These are phyloP conservation scores for Phalacrocorax carbo DNA, from an alignment of 2,113 vertebrate genomes.

Conservation along the genomic window DNA sequence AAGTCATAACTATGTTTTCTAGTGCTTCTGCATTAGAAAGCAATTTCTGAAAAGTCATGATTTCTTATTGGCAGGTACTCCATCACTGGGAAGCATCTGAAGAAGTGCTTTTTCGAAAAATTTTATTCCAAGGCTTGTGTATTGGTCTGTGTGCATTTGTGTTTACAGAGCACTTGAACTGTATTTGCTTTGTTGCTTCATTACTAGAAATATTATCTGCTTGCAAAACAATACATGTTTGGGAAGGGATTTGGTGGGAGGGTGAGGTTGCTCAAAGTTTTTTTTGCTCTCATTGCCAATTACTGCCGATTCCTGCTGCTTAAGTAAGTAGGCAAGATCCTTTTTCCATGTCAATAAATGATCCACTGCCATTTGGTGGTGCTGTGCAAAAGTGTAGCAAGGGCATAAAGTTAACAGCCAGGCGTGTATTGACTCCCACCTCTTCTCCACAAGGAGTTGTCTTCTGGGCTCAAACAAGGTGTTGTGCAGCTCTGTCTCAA, in stretches of 20 bases:
- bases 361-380: not conserved
- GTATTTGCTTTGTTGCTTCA: constrained; percentile 25
- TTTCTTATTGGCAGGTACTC: not conserved
- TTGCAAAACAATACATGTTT: constrained; percentile 12
- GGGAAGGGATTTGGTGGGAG: constrained; percentile 5
- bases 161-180: constrained; percentile 22
- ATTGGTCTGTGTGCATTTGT: not conserved
- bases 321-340: not conserved
- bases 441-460: not conserved
- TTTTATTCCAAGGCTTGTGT: not conserved
- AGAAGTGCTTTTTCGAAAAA: not conserved
- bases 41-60: not conserved
- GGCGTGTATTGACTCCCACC: not conserved
- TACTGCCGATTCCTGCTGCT: not conserved
- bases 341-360: not conserved
- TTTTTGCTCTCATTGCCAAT: not conserved
- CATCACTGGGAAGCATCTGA: not conserved
- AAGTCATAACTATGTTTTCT: not conserved
- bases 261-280: not conserved
- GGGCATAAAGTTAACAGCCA: not conserved
- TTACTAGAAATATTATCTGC: constrained; percentile 30
- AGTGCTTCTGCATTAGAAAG: not conserved
- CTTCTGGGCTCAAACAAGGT: not conserved
- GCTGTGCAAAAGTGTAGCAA: not conserved
- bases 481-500: not conserved